Conservation (phyloP, 1,140 invertebrate species). For the Maniola jurtina region DNA sequence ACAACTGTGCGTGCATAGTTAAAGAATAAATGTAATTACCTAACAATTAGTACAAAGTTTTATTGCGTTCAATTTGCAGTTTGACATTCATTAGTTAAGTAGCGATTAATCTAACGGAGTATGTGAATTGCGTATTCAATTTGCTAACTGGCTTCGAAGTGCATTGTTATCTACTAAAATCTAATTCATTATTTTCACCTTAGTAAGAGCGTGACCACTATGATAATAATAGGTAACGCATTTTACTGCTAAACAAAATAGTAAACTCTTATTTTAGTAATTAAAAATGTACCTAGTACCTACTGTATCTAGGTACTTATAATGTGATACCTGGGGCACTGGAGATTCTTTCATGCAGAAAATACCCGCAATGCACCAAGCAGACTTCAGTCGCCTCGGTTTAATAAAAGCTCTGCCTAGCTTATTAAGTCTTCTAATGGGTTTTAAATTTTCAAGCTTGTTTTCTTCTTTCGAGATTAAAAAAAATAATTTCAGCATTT, state of each 20-base stretch:
- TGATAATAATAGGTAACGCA: not conserved
- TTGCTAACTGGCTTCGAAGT: not conserved
- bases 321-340: too few relatives aligned
- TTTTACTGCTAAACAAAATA: not conserved
- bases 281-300: too few relatives aligned
- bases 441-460: not conserved
- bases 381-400: conserved; percentile 11
- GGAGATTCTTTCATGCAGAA: conserved; percentile 6
- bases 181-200: not conserved
- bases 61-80: not conserved
- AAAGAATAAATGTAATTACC: too few relatives aligned
- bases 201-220: not conserved
- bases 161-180: not conserved
- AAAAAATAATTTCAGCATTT: too few relatives aligned
- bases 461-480: not conserved
- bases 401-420: conserved; percentile 9
- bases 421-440: not conserved
- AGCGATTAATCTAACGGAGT: not conserved
- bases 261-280: too few relatives aligned
- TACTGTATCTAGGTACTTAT: too few relatives aligned
- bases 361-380: conserved; percentile 20
- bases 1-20: too few relatives aligned
- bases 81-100: not conserved
- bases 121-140: not conserved
- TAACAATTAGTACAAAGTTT: not conserved